Conservation (phyloP, 2,888 invertebrate genomes). For the Sarcophaga rosellei region DNA sequence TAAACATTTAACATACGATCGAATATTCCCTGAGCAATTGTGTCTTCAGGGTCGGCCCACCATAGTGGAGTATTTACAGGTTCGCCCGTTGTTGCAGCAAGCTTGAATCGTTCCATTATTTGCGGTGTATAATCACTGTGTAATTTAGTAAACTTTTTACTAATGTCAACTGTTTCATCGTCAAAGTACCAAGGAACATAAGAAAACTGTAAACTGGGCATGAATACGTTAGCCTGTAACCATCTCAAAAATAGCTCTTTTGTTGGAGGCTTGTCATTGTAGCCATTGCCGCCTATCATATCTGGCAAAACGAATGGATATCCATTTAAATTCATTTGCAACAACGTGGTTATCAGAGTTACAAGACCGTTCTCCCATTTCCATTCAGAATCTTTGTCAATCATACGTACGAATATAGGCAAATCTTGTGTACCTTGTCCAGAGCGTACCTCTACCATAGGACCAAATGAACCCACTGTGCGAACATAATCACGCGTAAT, state of each 20-base stretch:
- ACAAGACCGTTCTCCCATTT: constrained; percentile 85
- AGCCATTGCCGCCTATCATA: constrained; percentile 87
- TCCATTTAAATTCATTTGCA: constrained; percentile 81
- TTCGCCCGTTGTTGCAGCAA: constrained; percentile 84
- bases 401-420: constrained; percentile 87
- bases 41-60: constrained; percentile 90
- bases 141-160: constrained; percentile 85
- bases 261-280: constrained; percentile 82
- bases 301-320: constrained; percentile 88
- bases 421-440: constrained; percentile 85
- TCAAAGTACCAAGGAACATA: constrained; percentile 89
- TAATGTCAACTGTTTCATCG: constrained; percentile 84
- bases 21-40: constrained; percentile 83
- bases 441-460: constrained; percentile 86
- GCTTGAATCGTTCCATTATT: constrained; percentile 85
- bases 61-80: constrained; percentile 92
- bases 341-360: constrained; percentile 85
- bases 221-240: constrained; percentile 88
- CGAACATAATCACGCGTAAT: constrained; percentile 83
- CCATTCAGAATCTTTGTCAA: constrained; percentile 88
- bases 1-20: constrained; percentile 82
- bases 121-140: constrained; percentile 85
- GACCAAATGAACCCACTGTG: constrained; percentile 83
- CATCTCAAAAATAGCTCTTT: constrained; percentile 87
- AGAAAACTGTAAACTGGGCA: constrained; percentile 90